Percentiles rank a stretch among this genome's conserved stretches.
Conservation (phyloP, 2,797 vertebrate species). For the Danio choprae region DNA sequence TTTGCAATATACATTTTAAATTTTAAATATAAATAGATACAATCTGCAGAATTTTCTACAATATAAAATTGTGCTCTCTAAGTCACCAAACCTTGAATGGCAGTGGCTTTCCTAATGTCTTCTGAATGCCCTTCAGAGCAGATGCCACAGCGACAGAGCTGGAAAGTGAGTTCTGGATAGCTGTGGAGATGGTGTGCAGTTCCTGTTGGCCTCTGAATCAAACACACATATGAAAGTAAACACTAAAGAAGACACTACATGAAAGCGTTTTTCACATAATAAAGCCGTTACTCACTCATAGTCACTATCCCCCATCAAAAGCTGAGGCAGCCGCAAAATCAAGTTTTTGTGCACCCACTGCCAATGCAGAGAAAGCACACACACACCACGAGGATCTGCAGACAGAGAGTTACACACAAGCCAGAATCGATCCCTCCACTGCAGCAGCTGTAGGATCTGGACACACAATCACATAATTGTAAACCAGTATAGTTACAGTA, state of each 20-base stretch:
- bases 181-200: constrained; percentile 84
- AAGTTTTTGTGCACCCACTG: constrained; percentile 95
- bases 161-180: constrained; percentile 88
- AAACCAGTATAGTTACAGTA: neutral
- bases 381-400: constrained; percentile 83
- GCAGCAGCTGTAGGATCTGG: constrained; percentile 77
- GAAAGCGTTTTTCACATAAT: neutral
- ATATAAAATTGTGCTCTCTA: neutral
- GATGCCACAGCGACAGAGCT: constrained; percentile 75
- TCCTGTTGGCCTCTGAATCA: constrained; percentile 83
- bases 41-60: too few relatives aligned
- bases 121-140: constrained; percentile 89
- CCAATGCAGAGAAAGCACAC: constrained; percentile 93
- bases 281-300: constrained; percentile 79
- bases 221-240: neutral
- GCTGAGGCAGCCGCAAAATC: constrained; percentile 82
- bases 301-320: constrained; percentile 81
- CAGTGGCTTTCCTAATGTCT: constrained; percentile 88
- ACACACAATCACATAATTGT: constrained; percentile 35
- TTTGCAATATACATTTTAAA: too few relatives aligned
- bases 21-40: too few relatives aligned
- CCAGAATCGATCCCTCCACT: constrained; percentile 94
- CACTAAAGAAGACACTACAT: neutral
- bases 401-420: constrained; percentile 80
- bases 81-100: constrained; percentile 89